These are phyloP conservation scores for Steinernema carpocapsae DNA, from an alignment of 2,888 invertebrate species.

Conservation along the genomic window DNA sequence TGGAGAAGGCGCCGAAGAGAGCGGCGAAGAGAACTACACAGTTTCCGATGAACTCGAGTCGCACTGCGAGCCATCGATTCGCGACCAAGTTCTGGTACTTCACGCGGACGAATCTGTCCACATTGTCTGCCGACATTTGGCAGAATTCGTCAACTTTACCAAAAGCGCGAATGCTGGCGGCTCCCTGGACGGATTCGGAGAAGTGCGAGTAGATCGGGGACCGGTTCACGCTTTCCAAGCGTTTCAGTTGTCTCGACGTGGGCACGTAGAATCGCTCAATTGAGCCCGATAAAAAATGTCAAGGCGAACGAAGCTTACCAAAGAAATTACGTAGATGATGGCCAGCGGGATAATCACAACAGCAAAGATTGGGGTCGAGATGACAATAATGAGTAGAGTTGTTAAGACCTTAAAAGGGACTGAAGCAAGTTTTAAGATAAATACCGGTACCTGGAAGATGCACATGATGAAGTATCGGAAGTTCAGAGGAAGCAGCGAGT, in stretches of 20 bases:
- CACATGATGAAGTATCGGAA: constrained; percentile 61
- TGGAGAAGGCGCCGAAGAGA: constrained; percentile 81
- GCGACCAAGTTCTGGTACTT: constrained; percentile 59
- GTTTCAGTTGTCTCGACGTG: constrained; percentile 80
- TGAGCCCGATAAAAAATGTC: constrained; percentile 17
- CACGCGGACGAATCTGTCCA: constrained; percentile 44
- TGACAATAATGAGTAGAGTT: constrained; percentile 58
- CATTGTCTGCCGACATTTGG: constrained; percentile 36
- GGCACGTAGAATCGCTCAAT: constrained; percentile 76
- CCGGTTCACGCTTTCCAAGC: constrained; percentile 59
- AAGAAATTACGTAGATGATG: constrained; percentile 52
- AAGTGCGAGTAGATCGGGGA: constrained; percentile 68
- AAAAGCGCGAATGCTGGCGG: constrained; percentile 69
- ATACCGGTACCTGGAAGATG: constrained; percentile 46
- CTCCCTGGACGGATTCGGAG: constrained; percentile 71
- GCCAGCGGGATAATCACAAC: constrained; percentile 58
- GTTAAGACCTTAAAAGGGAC: constrained; percentile 46
- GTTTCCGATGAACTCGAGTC: constrained; percentile 94
- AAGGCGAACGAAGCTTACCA: constrained; percentile 45
- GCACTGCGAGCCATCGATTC: constrained; percentile 83
- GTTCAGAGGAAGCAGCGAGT: constrained; percentile 53
- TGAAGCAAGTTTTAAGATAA: background rate
- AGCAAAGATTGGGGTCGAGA: constrained; percentile 62
- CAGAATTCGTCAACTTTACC: constrained; percentile 47
- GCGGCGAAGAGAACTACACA: constrained; percentile 91